Conservation (phyloP, 2,888 invertebrate genomes). For the Chromoteleia sp. region DNA sequence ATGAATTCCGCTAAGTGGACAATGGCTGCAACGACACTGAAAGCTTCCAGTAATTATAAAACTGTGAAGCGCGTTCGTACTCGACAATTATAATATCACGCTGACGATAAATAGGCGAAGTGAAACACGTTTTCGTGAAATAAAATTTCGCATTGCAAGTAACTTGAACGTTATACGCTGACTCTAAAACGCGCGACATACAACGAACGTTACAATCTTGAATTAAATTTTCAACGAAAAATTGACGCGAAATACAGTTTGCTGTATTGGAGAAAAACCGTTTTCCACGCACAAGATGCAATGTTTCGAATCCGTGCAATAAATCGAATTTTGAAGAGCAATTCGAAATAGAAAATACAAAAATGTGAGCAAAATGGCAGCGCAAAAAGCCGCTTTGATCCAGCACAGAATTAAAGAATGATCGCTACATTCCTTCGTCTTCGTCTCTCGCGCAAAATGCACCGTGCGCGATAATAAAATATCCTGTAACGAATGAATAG, state of each 20-base stretch:
- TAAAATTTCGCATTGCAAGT: constrained; percentile 20
- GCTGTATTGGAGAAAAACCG: neutral
- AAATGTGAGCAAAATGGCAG: constrained; percentile 5
- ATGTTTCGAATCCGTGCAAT: too few relatives aligned
- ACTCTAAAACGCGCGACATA: neutral
- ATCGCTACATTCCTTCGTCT: constrained; percentile 2
- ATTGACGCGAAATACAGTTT: constrained; percentile 1
- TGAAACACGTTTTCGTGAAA: constrained; percentile 1
- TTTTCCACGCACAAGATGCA: too few relatives aligned
- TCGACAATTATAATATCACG: constrained; percentile 28
- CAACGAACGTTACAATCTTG: constrained; percentile 6
- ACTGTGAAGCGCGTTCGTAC: constrained; percentile 11
- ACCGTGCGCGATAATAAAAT: constrained; percentile 19
- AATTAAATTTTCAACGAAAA: constrained; percentile 21
- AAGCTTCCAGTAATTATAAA: constrained; percentile 39
- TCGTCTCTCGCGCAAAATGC: neutral
- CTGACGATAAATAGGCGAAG: constrained; percentile 21
- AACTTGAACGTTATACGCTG: neutral
- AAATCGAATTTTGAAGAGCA: neutral
- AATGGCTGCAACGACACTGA: constrained; percentile 34
- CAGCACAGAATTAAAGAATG: constrained; percentile 22
- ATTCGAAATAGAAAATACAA: neutral
- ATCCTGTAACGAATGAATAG: constrained; percentile 35
- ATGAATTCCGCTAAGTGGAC: constrained; percentile 27
- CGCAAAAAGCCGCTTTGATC: constrained; percentile 6